Percentiles rank a stretch among this genome's conserved stretches.
phyloP scores from a whole-genome alignment of 2,888 invertebrate genomes.

The Leucoma salicis region DNA sequence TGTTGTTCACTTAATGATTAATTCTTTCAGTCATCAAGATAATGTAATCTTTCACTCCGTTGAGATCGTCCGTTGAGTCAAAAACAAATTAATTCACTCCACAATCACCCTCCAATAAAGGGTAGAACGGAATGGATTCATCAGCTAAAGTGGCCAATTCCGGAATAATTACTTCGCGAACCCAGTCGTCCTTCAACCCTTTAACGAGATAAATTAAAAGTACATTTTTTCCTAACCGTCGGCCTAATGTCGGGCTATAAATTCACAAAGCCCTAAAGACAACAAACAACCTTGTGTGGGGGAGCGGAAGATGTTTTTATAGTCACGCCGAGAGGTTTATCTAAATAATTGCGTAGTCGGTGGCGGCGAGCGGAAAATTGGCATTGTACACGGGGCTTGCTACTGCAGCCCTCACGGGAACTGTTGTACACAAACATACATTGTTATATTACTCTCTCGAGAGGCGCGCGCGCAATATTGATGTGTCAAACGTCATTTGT shows the following conservation, averaged over 20 bases:
- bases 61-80: slow-evolving; percentile 63
- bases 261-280: slow-evolving; percentile 81
- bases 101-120: slow-evolving; percentile 64
- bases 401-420: slow-evolving; percentile 20
- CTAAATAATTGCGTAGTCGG: slow-evolving; percentile 81
- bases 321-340: slow-evolving; percentile 81
- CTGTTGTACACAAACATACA: slow-evolving; percentile 30
- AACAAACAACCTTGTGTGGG: slow-evolving; percentile 68
- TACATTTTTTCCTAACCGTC: slow-evolving; percentile 80
- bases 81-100: slow-evolving; percentile 74
- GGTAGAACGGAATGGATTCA: slow-evolving; percentile 74
- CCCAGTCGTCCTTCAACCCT: slow-evolving; percentile 80
- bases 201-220: slow-evolving; percentile 83
- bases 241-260: slow-evolving; percentile 75
- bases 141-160: slow-evolving; percentile 81
- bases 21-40: slow-evolving; percentile 51
- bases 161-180: slow-evolving; percentile 80
- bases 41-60: slow-evolving; percentile 74
- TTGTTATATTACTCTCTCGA: slow-evolving; percentile 37
- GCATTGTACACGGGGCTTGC: slow-evolving; percentile 55
- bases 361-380: slow-evolving; percentile 81
- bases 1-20: slow-evolving; percentile 22
- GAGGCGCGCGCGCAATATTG: slow-evolving; percentile 38
- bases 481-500: slow-evolving; percentile 17
- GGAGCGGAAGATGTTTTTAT: slow-evolving; percentile 80